Base-by-base conservation (phyloP, 2,797 vertebrate genomes). In the Liparis tanakae region DNA sequence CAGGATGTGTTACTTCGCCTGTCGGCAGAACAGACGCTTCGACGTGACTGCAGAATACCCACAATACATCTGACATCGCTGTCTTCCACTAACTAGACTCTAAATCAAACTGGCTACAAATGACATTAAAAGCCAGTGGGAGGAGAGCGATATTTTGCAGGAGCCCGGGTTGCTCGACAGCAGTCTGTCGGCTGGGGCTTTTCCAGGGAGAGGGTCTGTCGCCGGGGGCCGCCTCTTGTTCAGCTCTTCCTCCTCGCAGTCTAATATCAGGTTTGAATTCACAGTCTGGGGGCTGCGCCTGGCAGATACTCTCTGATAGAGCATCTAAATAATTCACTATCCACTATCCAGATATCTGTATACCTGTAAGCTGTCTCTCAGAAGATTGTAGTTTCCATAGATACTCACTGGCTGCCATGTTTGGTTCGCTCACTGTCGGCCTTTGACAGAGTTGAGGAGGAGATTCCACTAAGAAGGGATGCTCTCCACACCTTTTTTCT, bases 301-400 rank as follows among this genome's bases (percentile, higher is more conserved):
- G 76, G 50, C 68, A 79, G 70, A 82, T 75, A 56, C 34, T 76
- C 83, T 87, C 87, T 83, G 85, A 76, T 77, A 43, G 78, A 78
- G 51, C 74, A 60, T 81, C 79, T 93, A 86, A 92, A 93, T 92
- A 87, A 93, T 93, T 93, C 84, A 91, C 74, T 10, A 54, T 51
- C 79, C 74, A 44, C 80, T 50, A 79, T 87, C 78, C 54, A 67
- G 82, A 83, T 74, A 83, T 74, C 82, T 67, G 80, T 79, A 64
- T 72, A 78, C 61, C 53, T 85, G 71, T 67, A 76, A 78, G 79
- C 69, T 70, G 77, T 74, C 72, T 76, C 77, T 80, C 77, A 61
- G 73, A 68, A 71, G 69, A 76, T 25, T 61, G 56, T 37, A 34
- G 78, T 82, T 81, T 54, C 71, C 82, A 74, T 66, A 81, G 84